A percentile compares a stretch with the other conserved stretches of the same genome.
Conservation (phyloP, 1,140 invertebrate species). For the Lordiphosa clarofinis region DNA sequence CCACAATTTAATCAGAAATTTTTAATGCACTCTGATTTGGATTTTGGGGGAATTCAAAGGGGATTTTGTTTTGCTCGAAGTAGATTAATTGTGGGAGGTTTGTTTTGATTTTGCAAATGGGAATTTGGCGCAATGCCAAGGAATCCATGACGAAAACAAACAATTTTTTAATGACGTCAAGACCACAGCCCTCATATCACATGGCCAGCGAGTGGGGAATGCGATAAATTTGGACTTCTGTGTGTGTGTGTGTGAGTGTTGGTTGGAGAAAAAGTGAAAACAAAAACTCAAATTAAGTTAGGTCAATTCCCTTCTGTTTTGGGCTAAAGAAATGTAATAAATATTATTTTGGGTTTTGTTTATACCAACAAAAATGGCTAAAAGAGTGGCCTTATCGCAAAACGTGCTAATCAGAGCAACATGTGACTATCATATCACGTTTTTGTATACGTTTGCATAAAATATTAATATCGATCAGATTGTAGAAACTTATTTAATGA, state of each 20-base stretch:
- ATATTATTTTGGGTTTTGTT: no score
- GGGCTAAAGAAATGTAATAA: no score
- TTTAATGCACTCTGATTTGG: background rate
- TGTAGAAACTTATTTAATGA: no score
- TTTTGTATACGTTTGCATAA: slow-evolving; percentile 11
- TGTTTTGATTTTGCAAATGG: slow-evolving; percentile 1
- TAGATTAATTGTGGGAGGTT: slow-evolving; percentile 3
- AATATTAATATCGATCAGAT: no score
- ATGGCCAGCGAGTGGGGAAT: slow-evolving; percentile 1
- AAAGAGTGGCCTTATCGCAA: slow-evolving; percentile 28
- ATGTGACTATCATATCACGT: slow-evolving; percentile 50
- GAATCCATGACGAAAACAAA: slow-evolving; percentile 27
- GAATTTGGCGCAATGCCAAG: background rate
- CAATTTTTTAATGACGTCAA: slow-evolving; percentile 41
- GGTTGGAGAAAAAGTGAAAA: background rate
- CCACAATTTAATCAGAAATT: background rate
- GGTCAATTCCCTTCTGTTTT: no score
- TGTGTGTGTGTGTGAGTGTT: background rate
- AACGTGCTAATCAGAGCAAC: slow-evolving; percentile 40
- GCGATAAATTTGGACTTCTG: slow-evolving; percentile 11
- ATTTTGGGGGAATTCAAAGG: background rate
- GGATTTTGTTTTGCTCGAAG: background rate
- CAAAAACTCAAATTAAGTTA: no score
- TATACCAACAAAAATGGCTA: background rate
- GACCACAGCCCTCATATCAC: slow-evolving; percentile 12